Conservation (phyloP, 2,888 invertebrate species). For the Frankliniella intonsa region DNA sequence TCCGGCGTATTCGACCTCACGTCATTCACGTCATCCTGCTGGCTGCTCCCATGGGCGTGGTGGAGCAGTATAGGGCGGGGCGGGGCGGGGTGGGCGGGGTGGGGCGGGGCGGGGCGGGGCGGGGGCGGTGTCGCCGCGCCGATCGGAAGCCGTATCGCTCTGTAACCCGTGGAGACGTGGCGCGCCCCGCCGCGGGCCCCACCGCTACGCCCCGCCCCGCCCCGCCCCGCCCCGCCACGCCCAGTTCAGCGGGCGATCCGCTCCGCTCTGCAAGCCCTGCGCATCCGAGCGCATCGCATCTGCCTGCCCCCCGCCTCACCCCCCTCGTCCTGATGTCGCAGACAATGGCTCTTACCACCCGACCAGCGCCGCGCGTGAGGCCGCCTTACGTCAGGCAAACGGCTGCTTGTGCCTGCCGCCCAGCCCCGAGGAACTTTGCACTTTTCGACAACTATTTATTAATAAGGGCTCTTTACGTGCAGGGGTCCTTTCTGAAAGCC, state of each 20-base stretch:
- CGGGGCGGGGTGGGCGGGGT: background rate
- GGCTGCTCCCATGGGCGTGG: no score
- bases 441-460: no score
- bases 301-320: background rate
- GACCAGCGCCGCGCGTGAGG: background rate
- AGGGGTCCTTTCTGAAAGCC: no score
- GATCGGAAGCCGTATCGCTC: constrained; percentile 20
- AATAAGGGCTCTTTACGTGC: no score
- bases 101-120: background rate
- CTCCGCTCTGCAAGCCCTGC: constrained; percentile 21
- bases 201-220: background rate
- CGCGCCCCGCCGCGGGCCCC: background rate
- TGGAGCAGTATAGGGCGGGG: no score
- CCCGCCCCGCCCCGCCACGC: constrained; percentile 8
- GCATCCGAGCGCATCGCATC: constrained; percentile 22
- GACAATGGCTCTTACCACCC: background rate
- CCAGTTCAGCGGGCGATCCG: constrained; percentile 12
- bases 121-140: background rate
- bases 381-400: constrained; percentile 17
- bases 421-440: no score
- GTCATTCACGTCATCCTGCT: no score
- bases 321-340: background rate
- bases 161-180: constrained; percentile 11
- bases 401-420: no score
- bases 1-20: no score